A percentile compares a stretch with the other conserved stretches of the same genome.
These are phyloP conservation scores for Solea solea DNA, from an alignment of 2,113 vertebrate genomes.

Conservation along the genomic window DNA sequence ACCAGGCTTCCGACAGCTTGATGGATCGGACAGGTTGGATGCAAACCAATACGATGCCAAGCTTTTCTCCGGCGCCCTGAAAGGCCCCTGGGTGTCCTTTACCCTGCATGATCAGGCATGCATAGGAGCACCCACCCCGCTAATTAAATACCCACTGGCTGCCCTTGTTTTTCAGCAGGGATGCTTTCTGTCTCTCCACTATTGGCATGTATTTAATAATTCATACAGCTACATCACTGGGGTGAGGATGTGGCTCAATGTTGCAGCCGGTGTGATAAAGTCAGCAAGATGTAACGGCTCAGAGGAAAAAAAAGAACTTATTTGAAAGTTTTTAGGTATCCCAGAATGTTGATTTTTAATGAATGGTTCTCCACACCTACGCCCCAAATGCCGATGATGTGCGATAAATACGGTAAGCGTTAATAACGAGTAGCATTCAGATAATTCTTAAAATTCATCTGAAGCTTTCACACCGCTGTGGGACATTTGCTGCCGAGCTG, in stretches of 20 bases:
- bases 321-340: neutral
- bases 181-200: constrained; percentile 61
- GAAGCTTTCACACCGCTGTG: constrained; percentile 1
- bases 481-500: constrained; percentile 31
- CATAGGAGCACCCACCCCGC: constrained; percentile 62
- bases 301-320: neutral
- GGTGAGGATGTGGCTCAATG: constrained; percentile 19
- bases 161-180: constrained; percentile 65
- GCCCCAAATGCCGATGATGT: neutral
- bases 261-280: constrained; percentile 26
- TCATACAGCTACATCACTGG: constrained; percentile 63
- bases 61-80: constrained; percentile 35
- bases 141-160: constrained; percentile 68
- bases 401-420: neutral
- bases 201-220: constrained; percentile 76
- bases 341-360: neutral
- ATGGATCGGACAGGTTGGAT: constrained; percentile 84
- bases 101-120: constrained; percentile 73
- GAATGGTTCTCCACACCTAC: neutral
- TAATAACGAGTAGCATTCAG: constrained; percentile 19
- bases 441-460: constrained; percentile 20
- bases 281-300: neutral
- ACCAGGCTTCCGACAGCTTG: constrained; percentile 77
- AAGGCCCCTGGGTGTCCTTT: constrained; percentile 70
- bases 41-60: constrained; percentile 52